A percentile compares a stretch with the other conserved stretches of the same genome.
Evolutionary conservation across 2,113 vertebrate genomes (phyloP).

Genomic region (Scatophagus argus): DNA sequence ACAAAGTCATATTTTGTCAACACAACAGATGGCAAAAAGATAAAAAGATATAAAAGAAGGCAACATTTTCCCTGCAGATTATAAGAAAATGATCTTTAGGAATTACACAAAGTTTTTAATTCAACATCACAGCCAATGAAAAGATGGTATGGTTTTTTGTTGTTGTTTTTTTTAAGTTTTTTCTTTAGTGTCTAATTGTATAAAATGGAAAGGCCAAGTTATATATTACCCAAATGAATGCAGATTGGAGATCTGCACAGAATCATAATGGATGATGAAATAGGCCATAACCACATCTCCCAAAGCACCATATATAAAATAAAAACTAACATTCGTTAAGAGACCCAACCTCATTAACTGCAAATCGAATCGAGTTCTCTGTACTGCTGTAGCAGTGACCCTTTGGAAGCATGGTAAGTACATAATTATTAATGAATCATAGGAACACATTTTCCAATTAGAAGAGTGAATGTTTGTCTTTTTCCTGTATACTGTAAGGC

Average conservation of each 20-base stretch:
- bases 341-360: conserved; percentile 70
- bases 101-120: conserved; percentile 4
- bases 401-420: conserved; percentile 47
- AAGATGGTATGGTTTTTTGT: background rate
- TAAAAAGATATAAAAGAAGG: background rate
- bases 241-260: conserved; percentile 7
- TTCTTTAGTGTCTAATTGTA: conserved; percentile 2
- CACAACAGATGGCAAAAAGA: no score
- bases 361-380: conserved; percentile 46
- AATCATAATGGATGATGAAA: conserved; percentile 51
- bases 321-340: conserved; percentile 60
- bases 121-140: background rate
- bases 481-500: conserved; percentile 26
- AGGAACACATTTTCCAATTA: conserved; percentile 70
- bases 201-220: conserved; percentile 26
- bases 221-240: conserved; percentile 42
- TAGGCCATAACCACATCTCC: conserved; percentile 55
- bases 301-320: conserved; percentile 60
- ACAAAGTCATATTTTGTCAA: conserved; percentile 29
- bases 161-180: background rate
- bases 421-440: conserved; percentile 70
- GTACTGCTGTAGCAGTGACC: conserved; percentile 57
- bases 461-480: conserved; percentile 54
- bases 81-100: background rate
- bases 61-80: background rate